Evolutionary conservation across 2,113 vertebrate species (phyloP), one percentile per base, ranked within the genome.

Genomic region (Ploceus nigricollis): DNA sequence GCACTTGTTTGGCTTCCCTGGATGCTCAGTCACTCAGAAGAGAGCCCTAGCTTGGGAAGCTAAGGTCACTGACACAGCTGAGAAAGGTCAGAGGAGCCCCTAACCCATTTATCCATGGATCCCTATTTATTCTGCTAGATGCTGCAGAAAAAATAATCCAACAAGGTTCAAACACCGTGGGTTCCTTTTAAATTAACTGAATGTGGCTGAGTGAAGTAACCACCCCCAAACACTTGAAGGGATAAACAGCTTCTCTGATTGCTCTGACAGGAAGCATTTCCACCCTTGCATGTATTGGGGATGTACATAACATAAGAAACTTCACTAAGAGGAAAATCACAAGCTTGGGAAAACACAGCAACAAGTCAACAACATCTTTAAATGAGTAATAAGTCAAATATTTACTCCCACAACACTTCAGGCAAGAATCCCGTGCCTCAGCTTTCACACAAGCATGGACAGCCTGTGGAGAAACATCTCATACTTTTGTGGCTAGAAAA

Each of bases 371-470:
- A 96, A 89, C 89, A 81, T 66, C 71, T 90, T 93, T 81, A 47
- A 51, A n/a, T 96, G 95, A 95, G 80, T 90, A 94, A 94, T 91
- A 82, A 96, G 93, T 72, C 65, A 94, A 94, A 82, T 92, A 94
- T 89, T 94, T 92, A 82, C 78, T 89, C 81, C 91, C 81, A 89
- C 94, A 95, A 87, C 80, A 94, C 86, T 87, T 92, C 28, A 92
- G 86, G 73, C 86, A 94, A 89, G 80, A 94, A 92, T 84, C 56
- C 60, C 92, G 60, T 71, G 80, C 88, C 58, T 94, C 78, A 72
- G 66, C 65, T 87, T 93, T 96, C 91, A 95, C 77, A 91, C 76
- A 94, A 87, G 77, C 80, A 87, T 71, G 77, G 91, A 78, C 80
- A 92, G 57, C 37, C 93, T 82, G 76, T 75, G 86, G 93, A 94